Evolutionary conservation across 2,797 vertebrate genomes (phyloP), one percentile per base, ranked within the genome.

Genomic region (Rhinoraja longicauda): DNA sequence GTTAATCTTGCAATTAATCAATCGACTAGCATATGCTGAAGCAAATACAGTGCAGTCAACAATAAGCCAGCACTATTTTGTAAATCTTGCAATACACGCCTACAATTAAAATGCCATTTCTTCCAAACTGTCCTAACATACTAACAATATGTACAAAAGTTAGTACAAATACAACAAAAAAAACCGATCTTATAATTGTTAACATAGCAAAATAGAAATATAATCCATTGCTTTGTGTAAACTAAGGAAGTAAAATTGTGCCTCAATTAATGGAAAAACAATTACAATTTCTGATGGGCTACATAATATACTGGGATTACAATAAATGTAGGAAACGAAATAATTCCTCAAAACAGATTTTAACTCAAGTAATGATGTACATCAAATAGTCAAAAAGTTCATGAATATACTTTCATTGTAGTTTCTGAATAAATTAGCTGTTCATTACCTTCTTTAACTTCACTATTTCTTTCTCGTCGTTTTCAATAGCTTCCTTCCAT

Each of bases 381-480:
- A n/a, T 88, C 17, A 36, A 88, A 88, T 84, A 81, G 76, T 36
- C 76, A 36, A 36, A 39, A 59, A n/a, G 1, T 84, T 84, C 24
- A 67, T n/a, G 13, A 62, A 86, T 36, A 2, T 9, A 21, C 10
- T 21, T 67, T 67, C 29, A 67, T 67, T n/a, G 39, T 32, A 21
- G 32, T 21, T 86, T 32, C 29, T 21, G 62, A 86, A 86, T 15
- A 29, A 59, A 84, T 70, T 13, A 26, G 19, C 19, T 6, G 12
- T 19, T 36, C 0, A 1, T 4, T 96, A 97, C 99, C 97, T 97
- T 95, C 94, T 93, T 97, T 29, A 97, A 95, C 45, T 93, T 92
- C 0, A 72, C 90, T 4, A 97, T 94, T 9, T 94, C 94, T 76
- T 94, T 95, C 93, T 97, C 96, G 90, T 97, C 97, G 93, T 96